phyloP scores from a whole-genome alignment of 2,888 invertebrate species.

The Eilema griseolum region DNA sequence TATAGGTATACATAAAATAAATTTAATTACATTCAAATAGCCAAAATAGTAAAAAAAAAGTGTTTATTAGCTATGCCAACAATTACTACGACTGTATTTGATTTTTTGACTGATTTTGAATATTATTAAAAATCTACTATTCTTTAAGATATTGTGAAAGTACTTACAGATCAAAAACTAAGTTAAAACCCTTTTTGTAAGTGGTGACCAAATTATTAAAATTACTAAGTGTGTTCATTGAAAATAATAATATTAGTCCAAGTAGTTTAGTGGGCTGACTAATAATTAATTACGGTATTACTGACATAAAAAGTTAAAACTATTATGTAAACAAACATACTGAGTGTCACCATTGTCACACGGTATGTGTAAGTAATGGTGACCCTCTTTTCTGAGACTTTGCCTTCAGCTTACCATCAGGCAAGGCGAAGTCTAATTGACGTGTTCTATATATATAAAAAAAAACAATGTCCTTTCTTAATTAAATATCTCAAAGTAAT shows the following conservation, averaged over 20 bases:
- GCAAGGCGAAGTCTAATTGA: too few species aligned
- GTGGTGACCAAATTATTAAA: slow-evolving; percentile 57
- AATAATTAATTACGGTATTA: background rate
- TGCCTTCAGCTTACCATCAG: too few species aligned
- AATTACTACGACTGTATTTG: background rate
- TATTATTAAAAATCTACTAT: background rate
- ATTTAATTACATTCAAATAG: background rate
- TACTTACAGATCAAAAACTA: slow-evolving; percentile 61
- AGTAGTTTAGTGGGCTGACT: slow-evolving; percentile 10
- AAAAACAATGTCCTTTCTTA: too few species aligned
- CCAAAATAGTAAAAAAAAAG: background rate
- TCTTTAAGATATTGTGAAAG: slow-evolving; percentile 35
- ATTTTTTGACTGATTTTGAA: too few species aligned
- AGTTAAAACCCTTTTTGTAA: slow-evolving; percentile 61
- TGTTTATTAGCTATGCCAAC: background rate
- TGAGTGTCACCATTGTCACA: too few species aligned
- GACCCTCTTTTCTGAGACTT: too few species aligned
- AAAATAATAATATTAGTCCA: slow-evolving; percentile 43
- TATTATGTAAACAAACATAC: background rate
- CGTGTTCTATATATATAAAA: too few species aligned
- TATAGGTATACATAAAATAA: too few species aligned
- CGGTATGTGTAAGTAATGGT: too few species aligned
- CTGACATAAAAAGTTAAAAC: too few species aligned
- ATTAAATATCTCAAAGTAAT: background rate
- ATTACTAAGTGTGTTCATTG: slow-evolving; percentile 44